Conservation (phyloP, 2,113 vertebrate species). For the Panurus biarmicus region DNA sequence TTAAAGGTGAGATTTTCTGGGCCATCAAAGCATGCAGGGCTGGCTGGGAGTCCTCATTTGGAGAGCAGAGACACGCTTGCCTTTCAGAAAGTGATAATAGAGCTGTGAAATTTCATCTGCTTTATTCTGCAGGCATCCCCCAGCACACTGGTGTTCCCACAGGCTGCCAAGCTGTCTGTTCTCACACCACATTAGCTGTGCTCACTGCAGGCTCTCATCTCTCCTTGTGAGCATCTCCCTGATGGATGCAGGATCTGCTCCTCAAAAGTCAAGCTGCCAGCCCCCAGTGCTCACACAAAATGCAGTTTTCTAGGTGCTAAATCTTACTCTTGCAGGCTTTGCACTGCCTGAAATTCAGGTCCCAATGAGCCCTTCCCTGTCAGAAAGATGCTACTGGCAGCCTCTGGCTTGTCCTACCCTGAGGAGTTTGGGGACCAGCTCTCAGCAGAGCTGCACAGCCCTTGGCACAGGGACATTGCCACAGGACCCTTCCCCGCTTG, state of each 20-base stretch:
- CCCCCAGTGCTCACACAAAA: background rate
- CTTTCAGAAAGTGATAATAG: background rate
- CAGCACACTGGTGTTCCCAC: background rate
- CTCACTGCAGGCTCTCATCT: background rate
- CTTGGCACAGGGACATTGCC: background rate
- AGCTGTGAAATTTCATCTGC: slow-evolving; percentile 21
- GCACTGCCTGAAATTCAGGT: background rate
- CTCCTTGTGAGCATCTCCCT: background rate
- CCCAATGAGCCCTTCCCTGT: background rate
- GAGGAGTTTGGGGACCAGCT: background rate
- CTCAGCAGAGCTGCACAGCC: background rate
- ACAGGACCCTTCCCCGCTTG: background rate
- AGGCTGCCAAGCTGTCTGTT: background rate
- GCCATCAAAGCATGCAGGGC: background rate
- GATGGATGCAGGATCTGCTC: background rate
- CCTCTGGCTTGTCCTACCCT: background rate
- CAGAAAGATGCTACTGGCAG: background rate
- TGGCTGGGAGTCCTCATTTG: background rate
- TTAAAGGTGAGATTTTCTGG: background rate
- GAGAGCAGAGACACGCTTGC: background rate
- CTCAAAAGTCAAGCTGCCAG: background rate
- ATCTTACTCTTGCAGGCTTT: background rate
- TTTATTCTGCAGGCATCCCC: background rate
- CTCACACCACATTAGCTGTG: background rate
- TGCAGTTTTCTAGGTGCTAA: background rate